A percentile compares a stretch with the other conserved stretches of the same genome.
These are phyloP conservation scores for Xenopus borealis DNA, from an alignment of 2,113 vertebrate species.

Conservation along the genomic window DNA sequence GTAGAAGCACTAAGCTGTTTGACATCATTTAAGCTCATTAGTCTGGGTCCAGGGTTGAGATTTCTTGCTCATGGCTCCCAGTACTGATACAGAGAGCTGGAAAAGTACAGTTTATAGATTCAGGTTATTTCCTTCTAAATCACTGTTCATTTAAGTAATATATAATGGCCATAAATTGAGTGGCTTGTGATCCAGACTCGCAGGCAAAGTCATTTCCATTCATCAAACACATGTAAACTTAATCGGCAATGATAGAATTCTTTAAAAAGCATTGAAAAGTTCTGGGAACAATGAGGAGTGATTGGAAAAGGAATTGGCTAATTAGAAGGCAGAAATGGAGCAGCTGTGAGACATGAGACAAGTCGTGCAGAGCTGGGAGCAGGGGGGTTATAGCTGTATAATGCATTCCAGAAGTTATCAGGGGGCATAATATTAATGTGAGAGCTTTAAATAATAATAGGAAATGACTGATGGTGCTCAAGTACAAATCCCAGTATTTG, in stretches of 20 bases:
- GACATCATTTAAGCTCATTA: too few species aligned
- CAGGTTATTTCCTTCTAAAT: not conserved
- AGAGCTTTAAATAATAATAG: too few species aligned
- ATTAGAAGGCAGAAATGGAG: constrained; percentile 24
- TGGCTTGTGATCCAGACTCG: not conserved
- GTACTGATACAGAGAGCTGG: constrained; percentile 14
- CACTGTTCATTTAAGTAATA: constrained; percentile 3
- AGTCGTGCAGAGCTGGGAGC: not conserved
- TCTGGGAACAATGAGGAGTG: constrained; percentile 29
- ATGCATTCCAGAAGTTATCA: too few species aligned
- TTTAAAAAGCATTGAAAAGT: constrained; percentile 7
- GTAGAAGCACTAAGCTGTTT: too few species aligned
- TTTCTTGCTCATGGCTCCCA: not conserved
- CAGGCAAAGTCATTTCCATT: constrained; percentile 4
- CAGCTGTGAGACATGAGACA: constrained; percentile 9
- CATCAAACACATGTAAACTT: constrained; percentile 30
- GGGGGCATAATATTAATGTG: too few species aligned
- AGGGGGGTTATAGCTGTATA: not conserved
- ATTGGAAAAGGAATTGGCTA: constrained; percentile 27
- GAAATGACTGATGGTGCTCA: too few species aligned
- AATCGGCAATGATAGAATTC: constrained; percentile 26
- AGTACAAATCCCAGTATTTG: too few species aligned
- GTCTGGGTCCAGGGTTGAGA: too few species aligned
- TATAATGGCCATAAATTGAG: constrained; percentile 15
- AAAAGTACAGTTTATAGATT: not conserved